Evolutionary conservation across 2,888 invertebrate species (phyloP), one percentile per base, ranked within the genome.

Genomic region (Plusia festucae): DNA sequence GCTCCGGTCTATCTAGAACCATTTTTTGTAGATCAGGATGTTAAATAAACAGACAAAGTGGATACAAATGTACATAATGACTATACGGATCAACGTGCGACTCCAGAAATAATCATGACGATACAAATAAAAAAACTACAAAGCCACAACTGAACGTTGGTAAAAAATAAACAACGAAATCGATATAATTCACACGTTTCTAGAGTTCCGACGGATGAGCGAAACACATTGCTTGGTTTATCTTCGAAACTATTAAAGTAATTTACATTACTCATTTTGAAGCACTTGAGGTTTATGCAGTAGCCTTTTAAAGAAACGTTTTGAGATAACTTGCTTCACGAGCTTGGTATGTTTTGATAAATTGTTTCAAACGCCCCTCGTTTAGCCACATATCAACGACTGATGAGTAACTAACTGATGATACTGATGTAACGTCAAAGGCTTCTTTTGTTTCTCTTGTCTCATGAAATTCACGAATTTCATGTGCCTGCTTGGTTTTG

Each of bases 101-200:
- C 65, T 69, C 63, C 60, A 76, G 52, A 79, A 72, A 78, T 78
- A 78, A 81, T 76, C 63, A 79, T 61, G 80, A 78, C 63, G 60
- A 22, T 66, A 73, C 49, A 16, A 53, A 61, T 60, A 68, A 82
- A 70, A 40, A 69, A 72, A 68, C 40, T 54, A 63, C 69, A 75
- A 71, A 76, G 55, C 55, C 58, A 71, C 54, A 68, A 63, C 59
- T 30, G 58, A 65, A 63, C 54, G 78, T 65, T 54, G 60, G 68
- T 61, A 75, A 73, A 76, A 83, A 82, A 82, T 78, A 81, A 77
- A 79, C 74, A 80, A 79, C 77, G 63, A 76, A 79, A 80, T 81
- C 78, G 80, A 85, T 85, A 84, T 82, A 83, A 83, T 87, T 88
- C 87, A 84, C 88, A 87, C 85, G 86, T 69, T 77, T 75, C 74